phyloP scores from a whole-genome alignment of 2,888 invertebrate species.

The Andrena chrysosceles region DNA sequence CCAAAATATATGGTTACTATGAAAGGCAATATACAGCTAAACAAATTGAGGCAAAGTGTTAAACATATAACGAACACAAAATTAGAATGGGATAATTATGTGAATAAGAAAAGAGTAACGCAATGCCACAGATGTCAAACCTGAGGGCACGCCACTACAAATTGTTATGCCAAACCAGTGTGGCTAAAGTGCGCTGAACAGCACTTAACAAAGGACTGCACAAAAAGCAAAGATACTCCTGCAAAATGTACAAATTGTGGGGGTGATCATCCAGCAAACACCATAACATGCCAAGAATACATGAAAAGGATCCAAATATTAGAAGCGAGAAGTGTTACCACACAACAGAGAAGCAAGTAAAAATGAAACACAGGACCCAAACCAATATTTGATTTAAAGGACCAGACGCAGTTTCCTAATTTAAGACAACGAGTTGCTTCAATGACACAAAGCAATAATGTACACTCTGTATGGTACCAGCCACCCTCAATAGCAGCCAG shows the following conservation, averaged over 20 bases:
- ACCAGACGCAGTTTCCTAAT: conserved; percentile 7
- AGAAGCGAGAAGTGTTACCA: conserved; percentile 29
- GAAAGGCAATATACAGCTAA: not conserved
- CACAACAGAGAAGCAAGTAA: conserved; percentile 25
- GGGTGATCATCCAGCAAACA: conserved; percentile 72
- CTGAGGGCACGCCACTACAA: conserved; percentile 73
- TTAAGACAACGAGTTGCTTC: not conserved
- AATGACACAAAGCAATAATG: not conserved
- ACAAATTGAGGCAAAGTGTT: not conserved
- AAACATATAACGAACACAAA: not conserved
- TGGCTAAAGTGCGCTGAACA: conserved; percentile 71
- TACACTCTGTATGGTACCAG: not conserved
- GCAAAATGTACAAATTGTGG: conserved; percentile 74
- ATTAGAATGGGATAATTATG: conserved; percentile 37
- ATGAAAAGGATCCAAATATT: conserved; percentile 48
- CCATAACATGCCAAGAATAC: conserved; percentile 59
- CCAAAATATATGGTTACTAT: conserved; percentile 7
- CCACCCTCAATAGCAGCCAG: not conserved
- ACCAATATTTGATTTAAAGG: conserved; percentile 13
- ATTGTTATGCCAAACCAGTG: conserved; percentile 64
- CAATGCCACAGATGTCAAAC: conserved; percentile 75
- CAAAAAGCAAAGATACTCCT: not conserved
- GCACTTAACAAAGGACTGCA: not conserved
- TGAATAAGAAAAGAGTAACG: conserved; percentile 64
- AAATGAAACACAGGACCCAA: not conserved